Conservation (phyloP, 2,888 invertebrate species). For the Malacosoma neustria region DNA sequence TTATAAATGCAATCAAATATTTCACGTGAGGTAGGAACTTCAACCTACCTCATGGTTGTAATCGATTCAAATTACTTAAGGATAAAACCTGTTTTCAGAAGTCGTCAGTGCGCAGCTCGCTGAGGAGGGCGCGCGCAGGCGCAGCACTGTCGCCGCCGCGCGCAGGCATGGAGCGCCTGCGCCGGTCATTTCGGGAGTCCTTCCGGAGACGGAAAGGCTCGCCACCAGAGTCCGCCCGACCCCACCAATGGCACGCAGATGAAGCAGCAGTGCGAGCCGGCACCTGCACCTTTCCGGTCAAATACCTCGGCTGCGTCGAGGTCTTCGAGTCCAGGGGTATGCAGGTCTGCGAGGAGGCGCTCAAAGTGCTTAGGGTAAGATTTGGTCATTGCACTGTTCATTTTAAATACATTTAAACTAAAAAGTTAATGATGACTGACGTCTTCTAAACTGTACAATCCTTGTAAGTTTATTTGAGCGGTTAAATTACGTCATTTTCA, state of each 20-base stretch:
- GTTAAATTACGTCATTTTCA: too few relatives aligned
- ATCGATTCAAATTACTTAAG: too few relatives aligned
- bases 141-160: constrained; percentile 66
- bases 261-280: constrained; percentile 96
- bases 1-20: too few relatives aligned
- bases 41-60: too few relatives aligned
- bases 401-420: too few relatives aligned
- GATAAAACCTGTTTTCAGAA: too few relatives aligned
- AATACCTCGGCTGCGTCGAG: constrained; percentile 99
- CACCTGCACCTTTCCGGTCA: constrained; percentile 97
- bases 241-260: constrained; percentile 99
- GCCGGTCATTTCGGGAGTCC: constrained; percentile 93
- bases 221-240: constrained; percentile 94
- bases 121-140: constrained; percentile 64
- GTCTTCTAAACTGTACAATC: too few relatives aligned
- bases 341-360: constrained; percentile 99
- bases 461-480: too few relatives aligned
- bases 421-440: too few relatives aligned
- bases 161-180: constrained; percentile 88
- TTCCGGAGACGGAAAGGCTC: constrained; percentile 92
- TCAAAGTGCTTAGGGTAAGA: constrained; percentile 95
- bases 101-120: constrained; percentile 64
- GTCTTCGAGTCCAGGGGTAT: constrained; percentile 99
- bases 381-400: too few relatives aligned
- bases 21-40: too few relatives aligned